Evolutionary conservation across 2,797 vertebrate species (phyloP).

Genomic region (Loris lydekkerianus): DNA sequence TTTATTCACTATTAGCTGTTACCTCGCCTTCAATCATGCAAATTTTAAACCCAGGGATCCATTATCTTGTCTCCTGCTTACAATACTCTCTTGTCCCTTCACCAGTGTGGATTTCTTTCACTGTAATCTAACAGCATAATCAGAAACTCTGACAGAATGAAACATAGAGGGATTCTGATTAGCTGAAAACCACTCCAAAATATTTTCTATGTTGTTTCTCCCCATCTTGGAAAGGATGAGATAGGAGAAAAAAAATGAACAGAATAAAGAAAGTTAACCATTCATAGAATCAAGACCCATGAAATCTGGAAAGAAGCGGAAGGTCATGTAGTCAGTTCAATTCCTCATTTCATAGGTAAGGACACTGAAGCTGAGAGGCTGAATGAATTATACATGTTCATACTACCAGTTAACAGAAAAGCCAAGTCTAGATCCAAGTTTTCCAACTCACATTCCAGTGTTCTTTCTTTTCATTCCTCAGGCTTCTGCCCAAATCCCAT

Average conservation of each 20-base stretch:
- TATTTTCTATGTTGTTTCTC: constrained; percentile 66
- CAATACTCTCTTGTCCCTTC: constrained; percentile 64
- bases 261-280: constrained; percentile 57
- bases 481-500: not conserved
- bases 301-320: constrained; percentile 50
- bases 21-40: constrained; percentile 41
- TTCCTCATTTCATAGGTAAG: constrained; percentile 41
- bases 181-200: constrained; percentile 68
- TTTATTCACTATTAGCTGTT: constrained; percentile 67
- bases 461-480: constrained; percentile 61
- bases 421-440: constrained; percentile 3
- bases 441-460: constrained; percentile 23
- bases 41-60: constrained; percentile 64
- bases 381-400: constrained; percentile 11
- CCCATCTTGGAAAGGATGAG: constrained; percentile 38
- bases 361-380: constrained; percentile 28
- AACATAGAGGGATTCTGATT: constrained; percentile 55
- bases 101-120: constrained; percentile 58
- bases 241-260: constrained; percentile 57
- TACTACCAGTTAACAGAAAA: constrained; percentile 18
- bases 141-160: constrained; percentile 68
- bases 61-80: constrained; percentile 66
- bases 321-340: constrained; percentile 11
- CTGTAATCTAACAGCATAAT: constrained; percentile 74
- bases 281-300: constrained; percentile 31